Percentiles rank a stretch among this genome's conserved stretches.
These are phyloP conservation scores for Oncopodura yosiiana DNA, from an alignment of 1,140 invertebrate genomes.

Conservation along the genomic window DNA sequence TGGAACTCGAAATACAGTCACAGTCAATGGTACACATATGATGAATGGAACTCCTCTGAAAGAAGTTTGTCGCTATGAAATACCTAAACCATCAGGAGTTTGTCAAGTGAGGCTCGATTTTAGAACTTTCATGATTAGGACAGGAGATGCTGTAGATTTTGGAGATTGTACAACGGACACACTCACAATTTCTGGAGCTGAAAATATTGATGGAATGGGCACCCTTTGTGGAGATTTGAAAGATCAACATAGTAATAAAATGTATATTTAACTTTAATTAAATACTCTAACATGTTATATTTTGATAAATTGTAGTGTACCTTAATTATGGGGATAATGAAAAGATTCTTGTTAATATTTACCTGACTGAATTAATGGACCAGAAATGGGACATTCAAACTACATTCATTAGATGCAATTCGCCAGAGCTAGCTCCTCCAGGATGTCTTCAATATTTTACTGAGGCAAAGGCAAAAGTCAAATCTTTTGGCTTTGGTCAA, in stretches of 20 bases:
- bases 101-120: constrained; percentile 28
- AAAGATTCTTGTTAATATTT: constrained; percentile 18
- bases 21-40: constrained; percentile 22
- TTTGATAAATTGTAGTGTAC: constrained; percentile 19
- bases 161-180: constrained; percentile 18
- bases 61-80: constrained; percentile 11
- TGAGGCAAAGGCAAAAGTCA: constrained; percentile 7
- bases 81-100: constrained; percentile 6
- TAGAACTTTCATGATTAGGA: constrained; percentile 6
- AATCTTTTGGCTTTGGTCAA: constrained; percentile 19
- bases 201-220: constrained; percentile 3
- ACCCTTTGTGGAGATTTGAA: constrained; percentile 21
- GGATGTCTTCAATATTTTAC: constrained; percentile 30
- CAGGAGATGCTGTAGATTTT: neutral
- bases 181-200: constrained; percentile 15
- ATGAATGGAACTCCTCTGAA: neutral
- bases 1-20: constrained; percentile 7
- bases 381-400: constrained; percentile 27
- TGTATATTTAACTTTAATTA: neutral
- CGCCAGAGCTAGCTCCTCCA: constrained; percentile 22
- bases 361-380: neutral
- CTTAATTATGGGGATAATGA: constrained; percentile 23
- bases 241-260: constrained; percentile 20
- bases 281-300: neutral
- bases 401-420: constrained; percentile 24